Evolutionary conservation across 2,888 invertebrate genomes (phyloP), one percentile per base, ranked within the genome.

Genomic region (Drosophila imparisetae): DNA sequence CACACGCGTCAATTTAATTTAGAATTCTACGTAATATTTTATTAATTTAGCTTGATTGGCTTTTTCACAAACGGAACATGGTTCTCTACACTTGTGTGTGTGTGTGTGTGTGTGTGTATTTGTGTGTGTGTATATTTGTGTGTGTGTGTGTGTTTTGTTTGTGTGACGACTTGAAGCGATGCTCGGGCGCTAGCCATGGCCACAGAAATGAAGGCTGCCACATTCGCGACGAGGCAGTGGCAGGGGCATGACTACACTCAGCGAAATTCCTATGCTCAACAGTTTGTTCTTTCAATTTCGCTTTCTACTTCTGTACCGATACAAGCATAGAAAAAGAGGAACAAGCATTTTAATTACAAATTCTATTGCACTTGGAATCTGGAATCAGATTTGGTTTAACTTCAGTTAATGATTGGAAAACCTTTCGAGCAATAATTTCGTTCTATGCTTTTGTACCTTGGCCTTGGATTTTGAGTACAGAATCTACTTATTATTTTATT

Each of bases 31-130:
- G 85, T 78, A 89, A 86, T 86, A 86, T 86, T 86, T 89, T 89
- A 86, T 89, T 86, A 86, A 86, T 86, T 86, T 89, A 86, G 84
- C 85, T 89, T 86, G 87, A 86, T 86, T 86, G 87, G 85, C 89
- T 85, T 85, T 85, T 85, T 85, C 85, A 85, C 84, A 89, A 86
- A 88, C 79, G 78, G 64, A 81, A 74, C 74, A 53, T 59, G 57
- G 53, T 50, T 48, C 67, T 57, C 34, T 21, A 53, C 32, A 42
- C 40, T 6, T 24, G 27, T 53, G 18, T 59, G 8, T 40, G 32
- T 63, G 18, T 32, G 21, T 48, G 4, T 18, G n/a, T 13, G n/a
- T 49, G 30, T 49, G 24, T 40, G 8, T 58, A 13, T 30, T 3
- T 61, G 38, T 40, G 36, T 10, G 24, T 10, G 0, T 18, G 0